phyloP scores from a whole-genome alignment of 2,888 invertebrate genomes.

The Magallana nippona region DNA sequence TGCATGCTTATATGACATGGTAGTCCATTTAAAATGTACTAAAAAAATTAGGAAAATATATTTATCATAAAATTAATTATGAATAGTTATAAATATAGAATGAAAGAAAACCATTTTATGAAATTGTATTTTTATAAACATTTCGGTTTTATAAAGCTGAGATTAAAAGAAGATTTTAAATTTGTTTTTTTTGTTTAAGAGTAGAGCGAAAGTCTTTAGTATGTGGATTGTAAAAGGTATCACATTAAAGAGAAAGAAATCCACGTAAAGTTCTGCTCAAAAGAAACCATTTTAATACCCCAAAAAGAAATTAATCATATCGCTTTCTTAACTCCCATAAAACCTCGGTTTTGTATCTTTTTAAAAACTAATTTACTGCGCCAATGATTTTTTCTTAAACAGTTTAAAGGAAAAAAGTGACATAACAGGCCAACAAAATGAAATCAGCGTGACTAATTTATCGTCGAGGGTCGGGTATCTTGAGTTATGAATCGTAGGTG shows the following conservation, averaged over 20 bases:
- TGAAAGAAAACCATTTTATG: too few species aligned
- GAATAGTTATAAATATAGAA: too few species aligned
- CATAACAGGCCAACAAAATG: constrained; percentile 7
- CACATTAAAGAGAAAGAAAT: not conserved
- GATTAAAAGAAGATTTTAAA: too few species aligned
- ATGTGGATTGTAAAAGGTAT: too few species aligned
- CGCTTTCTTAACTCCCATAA: constrained; percentile 8
- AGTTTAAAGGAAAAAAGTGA: constrained; percentile 30
- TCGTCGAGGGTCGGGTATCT: not conserved
- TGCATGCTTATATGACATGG: too few species aligned
- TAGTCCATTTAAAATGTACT: too few species aligned
- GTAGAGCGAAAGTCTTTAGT: too few species aligned
- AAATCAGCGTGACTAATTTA: constrained; percentile 20
- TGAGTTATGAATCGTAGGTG: constrained; percentile 7
- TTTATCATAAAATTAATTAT: too few species aligned
- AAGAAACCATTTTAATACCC: constrained; percentile 3
- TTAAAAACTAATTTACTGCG: constrained; percentile 31
- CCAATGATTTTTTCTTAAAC: constrained; percentile 16
- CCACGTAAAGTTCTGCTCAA: not conserved
- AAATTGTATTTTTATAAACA: too few species aligned
- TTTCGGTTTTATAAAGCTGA: too few species aligned
- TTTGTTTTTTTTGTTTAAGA: too few species aligned
- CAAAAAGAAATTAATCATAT: constrained; percentile 15
- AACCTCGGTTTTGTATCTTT: constrained; percentile 17
- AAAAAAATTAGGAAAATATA: too few species aligned